Conservation (phyloP, 2,113 vertebrate species). For the Protobothrops flavoviridis region DNA sequence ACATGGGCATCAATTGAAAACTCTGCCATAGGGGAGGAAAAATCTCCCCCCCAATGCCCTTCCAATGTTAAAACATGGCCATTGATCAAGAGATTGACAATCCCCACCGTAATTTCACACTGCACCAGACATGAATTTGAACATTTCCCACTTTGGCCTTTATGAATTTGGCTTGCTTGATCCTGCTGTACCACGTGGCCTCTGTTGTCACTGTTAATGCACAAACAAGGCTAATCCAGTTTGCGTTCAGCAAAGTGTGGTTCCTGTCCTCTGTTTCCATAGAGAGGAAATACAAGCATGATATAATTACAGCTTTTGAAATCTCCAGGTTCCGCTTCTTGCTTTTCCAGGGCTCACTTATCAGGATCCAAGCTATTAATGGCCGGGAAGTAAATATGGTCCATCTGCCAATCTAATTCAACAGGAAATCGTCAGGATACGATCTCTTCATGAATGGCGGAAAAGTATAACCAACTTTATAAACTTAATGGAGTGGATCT, state of each 20-base stretch:
- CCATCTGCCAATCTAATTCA: not conserved
- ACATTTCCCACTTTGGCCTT: not conserved
- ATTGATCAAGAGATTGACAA: too few relatives aligned
- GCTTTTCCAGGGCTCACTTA: not conserved
- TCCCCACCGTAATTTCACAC: not conserved
- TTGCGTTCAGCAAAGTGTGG: not conserved
- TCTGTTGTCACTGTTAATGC: not conserved
- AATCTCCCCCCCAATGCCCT: not conserved
- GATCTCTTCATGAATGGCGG: not conserved
- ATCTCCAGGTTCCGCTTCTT: not conserved
- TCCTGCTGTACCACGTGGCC: not conserved
- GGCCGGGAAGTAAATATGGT: not conserved
- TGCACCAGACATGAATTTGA: not conserved
- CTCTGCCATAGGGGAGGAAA: not conserved
- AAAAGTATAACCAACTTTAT: not conserved
- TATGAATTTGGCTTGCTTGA: not conserved
- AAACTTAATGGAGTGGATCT: not conserved
- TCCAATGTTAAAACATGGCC: not conserved
- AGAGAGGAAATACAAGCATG: not conserved
- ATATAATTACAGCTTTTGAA: not conserved
- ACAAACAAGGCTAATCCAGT: not conserved
- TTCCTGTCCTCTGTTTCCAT: not conserved
- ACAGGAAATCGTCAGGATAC: not conserved
- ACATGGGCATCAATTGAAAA: not conserved
- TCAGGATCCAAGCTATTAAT: not conserved